Percentiles rank a stretch among this genome's conserved stretches.
Conservation (phyloP, 2,797 vertebrate species). For the Cossypha heuglini region DNA sequence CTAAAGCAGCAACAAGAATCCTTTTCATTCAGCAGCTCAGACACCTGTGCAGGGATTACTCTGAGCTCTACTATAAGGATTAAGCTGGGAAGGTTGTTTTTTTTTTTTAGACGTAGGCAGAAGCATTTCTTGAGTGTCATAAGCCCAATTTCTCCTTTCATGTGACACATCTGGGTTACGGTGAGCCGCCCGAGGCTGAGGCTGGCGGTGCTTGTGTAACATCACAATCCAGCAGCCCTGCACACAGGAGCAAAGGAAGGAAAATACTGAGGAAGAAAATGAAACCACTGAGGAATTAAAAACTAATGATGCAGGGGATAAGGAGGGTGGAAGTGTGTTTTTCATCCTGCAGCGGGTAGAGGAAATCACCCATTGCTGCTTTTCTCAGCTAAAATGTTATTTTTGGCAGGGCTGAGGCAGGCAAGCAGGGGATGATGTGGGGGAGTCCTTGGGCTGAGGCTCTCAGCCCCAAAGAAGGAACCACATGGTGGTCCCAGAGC, state of each 20-base stretch:
- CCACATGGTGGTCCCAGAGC: accelerated
- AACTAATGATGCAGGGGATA: background rate
- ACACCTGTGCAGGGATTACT: background rate
- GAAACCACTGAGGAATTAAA: background rate
- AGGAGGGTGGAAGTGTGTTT: background rate
- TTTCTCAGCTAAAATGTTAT: background rate
- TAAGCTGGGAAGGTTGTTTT: background rate
- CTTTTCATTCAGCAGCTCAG: background rate
- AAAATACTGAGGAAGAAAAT: background rate
- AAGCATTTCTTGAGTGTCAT: background rate
- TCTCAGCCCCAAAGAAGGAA: background rate
- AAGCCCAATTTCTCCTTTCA: background rate
- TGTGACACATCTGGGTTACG: conserved; percentile 63
- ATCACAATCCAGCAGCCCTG: background rate
- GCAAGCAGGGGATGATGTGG: background rate
- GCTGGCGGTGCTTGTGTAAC: conserved; percentile 15
- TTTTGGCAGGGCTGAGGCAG: background rate
- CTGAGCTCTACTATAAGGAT: background rate
- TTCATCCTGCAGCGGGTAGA: background rate
- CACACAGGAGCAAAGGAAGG: background rate
- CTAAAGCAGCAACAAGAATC: background rate
- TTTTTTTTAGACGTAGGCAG: background rate
- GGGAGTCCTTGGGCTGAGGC: background rate
- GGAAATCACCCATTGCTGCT: background rate
- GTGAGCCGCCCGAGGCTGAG: background rate